Base-by-base conservation (phyloP, 2,888 invertebrate species). In the Eremobia ochroleuca region DNA sequence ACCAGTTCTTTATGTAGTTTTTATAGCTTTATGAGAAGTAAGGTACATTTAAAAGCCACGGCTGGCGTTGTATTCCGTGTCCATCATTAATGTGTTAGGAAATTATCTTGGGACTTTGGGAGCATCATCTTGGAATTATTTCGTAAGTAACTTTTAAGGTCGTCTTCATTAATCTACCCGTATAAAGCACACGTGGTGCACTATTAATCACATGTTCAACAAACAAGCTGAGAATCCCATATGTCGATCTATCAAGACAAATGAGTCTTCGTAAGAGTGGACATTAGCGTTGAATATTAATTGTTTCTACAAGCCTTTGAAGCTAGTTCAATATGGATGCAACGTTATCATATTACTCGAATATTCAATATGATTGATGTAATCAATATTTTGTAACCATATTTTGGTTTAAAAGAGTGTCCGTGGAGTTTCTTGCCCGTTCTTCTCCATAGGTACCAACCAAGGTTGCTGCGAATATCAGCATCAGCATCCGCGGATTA, bases 151-250 rank as follows among this genome's bases (percentile, higher is more conserved):
- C 65, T 73, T 82, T 74, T 62, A 74, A 82, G 79, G 82, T 85
- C 76, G 52, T 81, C 66, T 85, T 88, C 74, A 86, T 87, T 75
- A 76, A 83, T 83, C 74, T 76, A 69, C 67, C 68, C 73, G 78
- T 85, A 80, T 77, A 83, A 69, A 78, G 76, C 65, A 66, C 86
- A 82, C 77, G 73, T 81, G 76, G 67, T 77, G 49, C 40, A 85
- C 84, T 83, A 92, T 92, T 85, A 88, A 91, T 91, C 89, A 90
- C 72, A 67, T 77, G 70, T 73, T 83, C 82, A 81, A 77, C 79
- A 85, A 85, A 76, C 79, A 79, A 82, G 72, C 79, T 72, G 73
- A 73, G 81, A 85, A 83, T 70, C 75, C 83, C 73, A 66, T 85
- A 83, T 75, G 80, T 82, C 79, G 65, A 59, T 87, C 74, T 87